Evolutionary conservation across 2,888 invertebrate genomes (phyloP).

Genomic region (Hydrotaea cyrtoneurina): DNA sequence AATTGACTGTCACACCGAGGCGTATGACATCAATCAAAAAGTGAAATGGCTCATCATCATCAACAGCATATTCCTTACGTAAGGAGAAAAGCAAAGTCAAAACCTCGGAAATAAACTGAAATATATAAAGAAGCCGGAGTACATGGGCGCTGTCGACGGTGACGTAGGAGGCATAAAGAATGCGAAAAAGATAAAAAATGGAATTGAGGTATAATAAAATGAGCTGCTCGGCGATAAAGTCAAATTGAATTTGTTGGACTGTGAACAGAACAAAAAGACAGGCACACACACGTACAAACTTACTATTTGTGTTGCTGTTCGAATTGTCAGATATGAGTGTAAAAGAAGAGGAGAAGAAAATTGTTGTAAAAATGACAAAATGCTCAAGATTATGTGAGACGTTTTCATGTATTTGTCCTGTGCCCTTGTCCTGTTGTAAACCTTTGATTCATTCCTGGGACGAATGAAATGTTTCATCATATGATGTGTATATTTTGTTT

Average conservation of each 20-base stretch:
- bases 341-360: not conserved
- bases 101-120: conserved; percentile 19
- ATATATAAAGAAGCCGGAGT: not conserved
- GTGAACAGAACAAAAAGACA: not conserved
- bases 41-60: conserved; percentile 53
- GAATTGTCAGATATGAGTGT: not conserved
- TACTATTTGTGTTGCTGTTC: conserved; percentile 16
- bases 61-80: not conserved
- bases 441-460: not conserved
- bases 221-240: conserved; percentile 42
- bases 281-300: too few relatives aligned
- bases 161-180: not conserved
- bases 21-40: conserved; percentile 64
- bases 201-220: conserved; percentile 26
- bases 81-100: not conserved
- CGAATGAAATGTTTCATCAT: too few relatives aligned
- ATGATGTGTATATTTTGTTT: not conserved
- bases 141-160: not conserved
- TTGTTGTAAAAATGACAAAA: conserved; percentile 47
- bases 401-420: conserved; percentile 27
- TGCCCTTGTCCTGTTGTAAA: not conserved
- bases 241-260: conserved; percentile 58
- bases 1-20: conserved; percentile 62
- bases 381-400: conserved; percentile 42
- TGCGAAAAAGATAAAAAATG: not conserved